phyloP scores from a whole-genome alignment of 2,797 vertebrate species.

The Alcedo atthis region DNA sequence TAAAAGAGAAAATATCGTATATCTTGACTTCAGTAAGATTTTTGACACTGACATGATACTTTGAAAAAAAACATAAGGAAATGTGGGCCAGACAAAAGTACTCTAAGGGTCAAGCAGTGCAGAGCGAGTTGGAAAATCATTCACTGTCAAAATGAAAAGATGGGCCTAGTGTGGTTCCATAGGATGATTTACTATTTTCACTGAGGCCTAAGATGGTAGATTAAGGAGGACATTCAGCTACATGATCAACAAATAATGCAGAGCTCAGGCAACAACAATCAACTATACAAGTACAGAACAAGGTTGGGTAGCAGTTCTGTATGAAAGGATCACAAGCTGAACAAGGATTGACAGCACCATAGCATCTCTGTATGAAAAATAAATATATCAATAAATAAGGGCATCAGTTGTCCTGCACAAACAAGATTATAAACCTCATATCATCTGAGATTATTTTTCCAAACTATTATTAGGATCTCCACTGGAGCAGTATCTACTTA shows the following conservation, averaged over 20 bases:
- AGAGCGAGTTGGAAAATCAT: background rate
- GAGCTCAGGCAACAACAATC: background rate
- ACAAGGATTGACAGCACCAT: background rate
- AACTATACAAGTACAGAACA: background rate
- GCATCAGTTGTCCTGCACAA: background rate
- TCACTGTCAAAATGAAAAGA: slow-evolving; percentile 14
- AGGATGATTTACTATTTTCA: background rate
- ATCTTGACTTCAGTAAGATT: background rate
- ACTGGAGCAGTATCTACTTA: background rate
- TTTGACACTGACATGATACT: slow-evolving; percentile 3
- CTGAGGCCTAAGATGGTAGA: background rate
- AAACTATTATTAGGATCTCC: background rate
- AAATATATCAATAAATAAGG: background rate
- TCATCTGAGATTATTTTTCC: background rate
- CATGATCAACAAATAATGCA: background rate
- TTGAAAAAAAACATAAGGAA: slow-evolving; percentile 20
- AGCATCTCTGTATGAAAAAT: background rate
- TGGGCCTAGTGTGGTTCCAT: background rate
- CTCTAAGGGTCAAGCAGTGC: background rate
- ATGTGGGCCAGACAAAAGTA: background rate
- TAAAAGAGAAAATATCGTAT: slow-evolving; percentile 3
- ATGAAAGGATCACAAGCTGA: background rate
- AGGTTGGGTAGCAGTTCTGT: background rate
- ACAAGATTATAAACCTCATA: background rate
- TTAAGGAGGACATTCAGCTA: background rate